phyloP scores from a whole-genome alignment of 2,888 invertebrate species.

The Augiades crinisus region DNA sequence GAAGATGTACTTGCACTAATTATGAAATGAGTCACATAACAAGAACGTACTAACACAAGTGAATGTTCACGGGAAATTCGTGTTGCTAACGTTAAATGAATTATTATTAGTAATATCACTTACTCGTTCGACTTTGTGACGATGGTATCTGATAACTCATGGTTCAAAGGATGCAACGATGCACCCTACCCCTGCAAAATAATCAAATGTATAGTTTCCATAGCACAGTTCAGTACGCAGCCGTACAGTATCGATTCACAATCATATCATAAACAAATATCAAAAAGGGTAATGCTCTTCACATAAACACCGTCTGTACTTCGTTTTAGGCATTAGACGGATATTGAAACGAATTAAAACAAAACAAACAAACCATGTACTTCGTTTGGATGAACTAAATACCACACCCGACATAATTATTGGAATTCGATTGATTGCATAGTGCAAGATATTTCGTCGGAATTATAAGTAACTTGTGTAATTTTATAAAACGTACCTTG shows the following conservation, averaged over 20 bases:
- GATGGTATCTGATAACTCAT: conserved; percentile 94
- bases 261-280: conserved; percentile 30
- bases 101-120: conserved; percentile 66
- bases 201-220: conserved; percentile 42
- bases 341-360: conserved; percentile 48
- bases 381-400: conserved; percentile 60
- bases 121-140: conserved; percentile 91
- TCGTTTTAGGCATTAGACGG: conserved; percentile 43
- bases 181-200: conserved; percentile 83
- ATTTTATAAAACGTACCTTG: conserved; percentile 46
- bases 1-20: conserved; percentile 37
- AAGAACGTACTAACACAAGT: conserved; percentile 17
- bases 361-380: conserved; percentile 65
- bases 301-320: conserved; percentile 39
- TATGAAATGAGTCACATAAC: conserved; percentile 53
- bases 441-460: not conserved
- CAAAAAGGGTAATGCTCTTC: conserved; percentile 32
- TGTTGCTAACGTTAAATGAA: not conserved
- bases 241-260: conserved; percentile 50
- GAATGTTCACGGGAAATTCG: conserved; percentile 9
- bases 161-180: conserved; percentile 83
- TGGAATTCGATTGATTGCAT: conserved; percentile 36
- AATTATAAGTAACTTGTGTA: conserved; percentile 6
- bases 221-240: conserved; percentile 44
- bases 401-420: conserved; percentile 67